Conservation (phyloP, 2,797 vertebrate genomes). For the Heteromormyrus szaboi region DNA sequence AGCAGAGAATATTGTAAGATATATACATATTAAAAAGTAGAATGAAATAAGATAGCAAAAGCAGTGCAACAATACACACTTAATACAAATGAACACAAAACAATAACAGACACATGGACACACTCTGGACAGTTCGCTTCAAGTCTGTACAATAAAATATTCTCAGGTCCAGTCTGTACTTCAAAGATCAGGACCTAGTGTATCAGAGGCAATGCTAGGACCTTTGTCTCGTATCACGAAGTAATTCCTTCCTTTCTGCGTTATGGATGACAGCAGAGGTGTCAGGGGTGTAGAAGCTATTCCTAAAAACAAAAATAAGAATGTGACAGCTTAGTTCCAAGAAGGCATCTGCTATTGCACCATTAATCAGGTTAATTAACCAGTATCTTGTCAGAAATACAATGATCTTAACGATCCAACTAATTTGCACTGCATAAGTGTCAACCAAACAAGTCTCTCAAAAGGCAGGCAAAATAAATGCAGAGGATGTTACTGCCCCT, state of each 20-base stretch:
- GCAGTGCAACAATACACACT: neutral
- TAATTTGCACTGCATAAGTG: neutral
- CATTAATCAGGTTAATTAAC: neutral
- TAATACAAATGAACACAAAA: neutral
- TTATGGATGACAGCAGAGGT: slow-evolving; percentile 82
- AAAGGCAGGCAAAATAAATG: neutral
- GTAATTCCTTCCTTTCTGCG: slow-evolving; percentile 78
- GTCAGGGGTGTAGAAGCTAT: slow-evolving; percentile 81
- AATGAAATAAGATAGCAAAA: neutral
- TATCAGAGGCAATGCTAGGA: slow-evolving; percentile 32
- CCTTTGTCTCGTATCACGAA: slow-evolving; percentile 83
- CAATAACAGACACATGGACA: neutral
- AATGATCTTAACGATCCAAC: neutral
- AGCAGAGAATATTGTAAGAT: neutral
- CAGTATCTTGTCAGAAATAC: neutral
- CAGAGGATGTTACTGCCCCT: slow-evolving; percentile 30
- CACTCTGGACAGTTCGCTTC: neutral
- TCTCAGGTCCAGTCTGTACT: neutral
- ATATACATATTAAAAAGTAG: neutral
- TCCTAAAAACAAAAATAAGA: slow-evolving; percentile 57
- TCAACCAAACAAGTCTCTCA: neutral
- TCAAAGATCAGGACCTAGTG: slow-evolving; percentile 41
- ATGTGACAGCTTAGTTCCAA: slow-evolving; percentile 14
- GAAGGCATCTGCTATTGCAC: neutral
- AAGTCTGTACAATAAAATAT: neutral